These are phyloP conservation scores for Bhutanitis thaidina DNA, from an alignment of 2,888 invertebrate genomes.

Conservation along the genomic window DNA sequence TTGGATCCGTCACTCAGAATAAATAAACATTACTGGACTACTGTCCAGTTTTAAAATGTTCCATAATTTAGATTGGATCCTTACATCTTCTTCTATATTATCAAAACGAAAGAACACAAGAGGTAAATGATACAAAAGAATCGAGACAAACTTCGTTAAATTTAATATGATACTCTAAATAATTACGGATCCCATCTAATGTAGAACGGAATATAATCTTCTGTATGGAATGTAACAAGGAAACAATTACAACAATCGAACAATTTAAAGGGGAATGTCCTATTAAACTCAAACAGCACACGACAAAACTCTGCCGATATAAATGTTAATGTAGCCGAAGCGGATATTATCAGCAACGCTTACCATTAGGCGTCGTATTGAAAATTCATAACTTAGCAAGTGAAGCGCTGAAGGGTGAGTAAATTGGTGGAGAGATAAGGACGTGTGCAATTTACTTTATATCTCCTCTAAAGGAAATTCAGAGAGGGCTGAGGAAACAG, in stretches of 20 bases:
- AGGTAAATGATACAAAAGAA: no score
- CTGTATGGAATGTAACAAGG: constrained; percentile 2
- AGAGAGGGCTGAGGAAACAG: constrained; percentile 34
- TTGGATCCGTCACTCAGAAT: no score
- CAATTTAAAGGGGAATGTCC: constrained; percentile 12
- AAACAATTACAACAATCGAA: constrained; percentile 12
- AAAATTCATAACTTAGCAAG: constrained; percentile 52
- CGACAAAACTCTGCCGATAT: constrained; percentile 18
- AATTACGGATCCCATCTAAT: background rate
- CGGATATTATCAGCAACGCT: constrained; percentile 14
- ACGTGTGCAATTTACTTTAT: constrained; percentile 57
- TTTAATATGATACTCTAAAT: no score
- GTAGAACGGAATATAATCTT: background rate
- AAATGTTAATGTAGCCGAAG: constrained; percentile 13
- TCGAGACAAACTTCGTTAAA: no score
- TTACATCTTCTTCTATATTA: no score
- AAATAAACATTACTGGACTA: no score
- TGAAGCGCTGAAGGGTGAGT: constrained; percentile 33
- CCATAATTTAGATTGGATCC: no score
- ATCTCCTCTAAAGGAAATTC: constrained; percentile 30
- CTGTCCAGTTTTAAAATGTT: no score
- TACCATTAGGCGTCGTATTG: constrained; percentile 43
- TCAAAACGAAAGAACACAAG: no score
- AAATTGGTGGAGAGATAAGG: constrained; percentile 40
- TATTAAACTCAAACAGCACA: constrained; percentile 10